phyloP scores from a whole-genome alignment of 2,797 vertebrate species.

The Lagorchestes hirsutus region DNA sequence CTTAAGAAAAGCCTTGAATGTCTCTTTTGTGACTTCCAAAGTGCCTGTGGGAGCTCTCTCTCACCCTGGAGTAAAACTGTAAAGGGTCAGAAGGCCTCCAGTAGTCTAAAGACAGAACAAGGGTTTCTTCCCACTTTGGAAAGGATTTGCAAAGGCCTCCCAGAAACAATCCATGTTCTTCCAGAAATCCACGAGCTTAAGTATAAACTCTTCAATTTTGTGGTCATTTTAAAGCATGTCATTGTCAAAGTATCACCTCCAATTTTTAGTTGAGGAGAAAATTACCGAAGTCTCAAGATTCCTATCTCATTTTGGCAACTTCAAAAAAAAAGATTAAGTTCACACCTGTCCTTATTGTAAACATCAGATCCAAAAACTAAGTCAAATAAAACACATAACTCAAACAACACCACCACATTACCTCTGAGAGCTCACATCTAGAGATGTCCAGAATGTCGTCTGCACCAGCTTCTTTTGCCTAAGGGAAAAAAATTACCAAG shows the following conservation, averaged over 20 bases:
- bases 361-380: not conserved
- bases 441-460: constrained; percentile 96
- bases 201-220: constrained; percentile 1
- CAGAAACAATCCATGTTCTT: constrained; percentile 5
- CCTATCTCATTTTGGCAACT: not conserved
- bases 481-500: constrained; percentile 54
- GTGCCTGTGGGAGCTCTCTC: not conserved
- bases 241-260: constrained; percentile 11
- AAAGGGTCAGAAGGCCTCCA: not conserved
- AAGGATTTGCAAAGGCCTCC: not conserved
- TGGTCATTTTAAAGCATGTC: not conserved
- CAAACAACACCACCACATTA: constrained; percentile 73
- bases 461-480: constrained; percentile 96
- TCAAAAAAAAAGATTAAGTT: constrained; percentile 16
- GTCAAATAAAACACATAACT: not conserved
- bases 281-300: not conserved
- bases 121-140: not conserved
- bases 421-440: constrained; percentile 94
- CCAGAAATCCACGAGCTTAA: not conserved
- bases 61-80: not conserved
- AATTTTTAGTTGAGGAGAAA: constrained; percentile 21
- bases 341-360: not conserved
- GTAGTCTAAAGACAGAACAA: not conserved
- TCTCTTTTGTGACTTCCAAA: not conserved
- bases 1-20: not conserved